These are phyloP conservation scores for Pituophis catenifer DNA, from an alignment of 2,113 vertebrate species.

Conservation along the genomic window DNA sequence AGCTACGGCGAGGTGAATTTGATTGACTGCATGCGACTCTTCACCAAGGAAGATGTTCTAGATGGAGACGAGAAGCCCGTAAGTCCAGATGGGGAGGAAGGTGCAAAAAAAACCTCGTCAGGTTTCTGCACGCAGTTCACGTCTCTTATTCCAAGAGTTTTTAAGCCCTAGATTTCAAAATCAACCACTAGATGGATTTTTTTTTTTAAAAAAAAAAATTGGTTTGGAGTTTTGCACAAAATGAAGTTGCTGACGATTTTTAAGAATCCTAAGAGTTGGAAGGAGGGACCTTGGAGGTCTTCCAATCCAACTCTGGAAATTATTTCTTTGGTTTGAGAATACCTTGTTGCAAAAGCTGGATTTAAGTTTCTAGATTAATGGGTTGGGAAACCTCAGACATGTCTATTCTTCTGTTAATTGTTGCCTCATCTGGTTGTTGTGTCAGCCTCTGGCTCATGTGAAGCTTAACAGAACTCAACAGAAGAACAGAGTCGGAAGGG, in stretches of 20 bases:
- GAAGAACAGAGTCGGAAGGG: neutral
- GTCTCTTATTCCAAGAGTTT: neutral
- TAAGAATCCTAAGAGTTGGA: neutral
- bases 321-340: neutral
- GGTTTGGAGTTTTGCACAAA: neutral
- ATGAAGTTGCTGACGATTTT: neutral
- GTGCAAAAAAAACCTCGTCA: neutral
- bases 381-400: neutral
- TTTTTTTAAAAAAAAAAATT: neutral
- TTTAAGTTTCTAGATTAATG: neutral
- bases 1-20: slow-evolving; percentile 83
- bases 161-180: neutral
- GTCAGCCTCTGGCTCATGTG: neutral
- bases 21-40: slow-evolving; percentile 90
- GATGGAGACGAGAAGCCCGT: slow-evolving; percentile 95
- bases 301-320: neutral
- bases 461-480: neutral
- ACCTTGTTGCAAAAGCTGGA: neutral
- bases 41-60: slow-evolving; percentile 91
- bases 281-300: neutral
- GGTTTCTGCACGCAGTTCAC: neutral
- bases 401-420: neutral
- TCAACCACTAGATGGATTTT: neutral
- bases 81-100: neutral
- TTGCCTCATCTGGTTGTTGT: neutral